Conservation (phyloP, 1,140 invertebrate genomes). For the Lucilia sericata region DNA sequence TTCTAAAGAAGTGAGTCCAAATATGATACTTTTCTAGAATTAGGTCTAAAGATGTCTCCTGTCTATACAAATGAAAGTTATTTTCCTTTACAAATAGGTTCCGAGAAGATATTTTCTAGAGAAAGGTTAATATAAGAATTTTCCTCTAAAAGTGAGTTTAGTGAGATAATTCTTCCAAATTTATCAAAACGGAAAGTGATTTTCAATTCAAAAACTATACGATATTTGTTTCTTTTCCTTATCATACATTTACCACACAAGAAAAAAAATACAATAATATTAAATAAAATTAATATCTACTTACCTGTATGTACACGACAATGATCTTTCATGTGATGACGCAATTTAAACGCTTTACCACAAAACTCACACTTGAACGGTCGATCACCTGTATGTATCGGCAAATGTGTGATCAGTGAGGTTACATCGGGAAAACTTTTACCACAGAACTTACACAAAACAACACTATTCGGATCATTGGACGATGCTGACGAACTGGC, state of each 20-base stretch:
- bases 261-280: not conserved
- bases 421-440: constrained; percentile 90
- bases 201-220: not conserved
- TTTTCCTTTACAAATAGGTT: no score
- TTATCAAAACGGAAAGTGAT: no score
- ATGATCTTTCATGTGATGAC: constrained; percentile 94
- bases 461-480: constrained; percentile 78
- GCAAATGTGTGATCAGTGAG: constrained; percentile 85
- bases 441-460: constrained; percentile 90
- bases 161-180: no score
- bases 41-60: no score
- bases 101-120: no score
- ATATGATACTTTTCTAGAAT: no score
- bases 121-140: no score
- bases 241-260: not conserved
- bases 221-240: not conserved
- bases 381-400: constrained; percentile 87
- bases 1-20: no score
- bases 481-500: constrained; percentile 47
- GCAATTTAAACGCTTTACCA: constrained; percentile 88
- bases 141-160: no score
- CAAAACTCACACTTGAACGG: constrained; percentile 93
- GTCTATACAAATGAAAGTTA: no score
- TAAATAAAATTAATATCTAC: constrained; percentile 49
- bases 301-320: constrained; percentile 88